These are phyloP conservation scores for Phrixothrix hirtus DNA, from an alignment of 2,888 invertebrate species.

Conservation along the genomic window DNA sequence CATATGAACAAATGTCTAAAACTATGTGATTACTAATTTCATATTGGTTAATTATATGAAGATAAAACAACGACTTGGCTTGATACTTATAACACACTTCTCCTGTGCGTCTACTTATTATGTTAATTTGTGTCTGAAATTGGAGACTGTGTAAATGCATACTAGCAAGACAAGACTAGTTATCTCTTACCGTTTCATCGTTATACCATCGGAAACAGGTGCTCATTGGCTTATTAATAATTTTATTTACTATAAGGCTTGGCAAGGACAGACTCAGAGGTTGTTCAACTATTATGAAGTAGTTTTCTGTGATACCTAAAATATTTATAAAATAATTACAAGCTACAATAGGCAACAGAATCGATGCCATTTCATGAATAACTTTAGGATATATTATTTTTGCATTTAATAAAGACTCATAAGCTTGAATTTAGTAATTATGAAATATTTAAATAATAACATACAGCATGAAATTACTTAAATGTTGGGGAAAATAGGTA, in stretches of 20 bases:
- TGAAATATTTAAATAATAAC: no score
- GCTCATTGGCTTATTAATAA: constrained; percentile 68
- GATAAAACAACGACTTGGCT: constrained; percentile 75
- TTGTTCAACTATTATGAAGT: constrained; percentile 87
- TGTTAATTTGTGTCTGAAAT: constrained; percentile 60
- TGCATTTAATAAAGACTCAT: no score
- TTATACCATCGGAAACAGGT: constrained; percentile 76
- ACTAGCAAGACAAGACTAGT: neutral
- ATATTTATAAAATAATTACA: constrained; percentile 1
- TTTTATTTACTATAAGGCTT: constrained; percentile 62
- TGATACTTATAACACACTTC: constrained; percentile 60
- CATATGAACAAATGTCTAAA: constrained; percentile 81
- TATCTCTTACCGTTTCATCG: constrained; percentile 63
- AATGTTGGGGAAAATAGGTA: no score
- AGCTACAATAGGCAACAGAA: no score
- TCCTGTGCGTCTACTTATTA: constrained; percentile 63
- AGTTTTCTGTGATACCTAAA: constrained; percentile 77
- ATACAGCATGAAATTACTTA: neutral
- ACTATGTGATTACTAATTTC: constrained; percentile 67
- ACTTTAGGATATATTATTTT: no score
- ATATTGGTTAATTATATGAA: constrained; percentile 87
- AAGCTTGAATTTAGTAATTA: no score
- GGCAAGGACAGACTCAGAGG: constrained; percentile 75
- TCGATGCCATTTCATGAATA: no score
- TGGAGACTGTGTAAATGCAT: constrained; percentile 33